phyloP scores from a whole-genome alignment of 2,113 vertebrate species.

The Mirza zaza region DNA sequence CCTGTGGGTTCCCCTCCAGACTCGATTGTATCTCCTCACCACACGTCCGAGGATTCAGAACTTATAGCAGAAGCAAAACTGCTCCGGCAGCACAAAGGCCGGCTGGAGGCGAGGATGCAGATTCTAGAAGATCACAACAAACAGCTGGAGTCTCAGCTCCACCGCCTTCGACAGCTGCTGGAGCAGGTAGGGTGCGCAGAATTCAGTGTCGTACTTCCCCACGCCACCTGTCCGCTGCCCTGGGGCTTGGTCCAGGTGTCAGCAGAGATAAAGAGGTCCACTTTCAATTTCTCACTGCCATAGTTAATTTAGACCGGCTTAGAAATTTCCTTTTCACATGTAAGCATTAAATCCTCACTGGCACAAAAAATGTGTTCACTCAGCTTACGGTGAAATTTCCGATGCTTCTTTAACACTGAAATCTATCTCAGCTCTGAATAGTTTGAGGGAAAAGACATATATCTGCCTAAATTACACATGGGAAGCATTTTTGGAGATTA shows the following conservation, averaged over 20 bases:
- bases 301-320: neutral
- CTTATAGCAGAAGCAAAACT: constrained; percentile 92
- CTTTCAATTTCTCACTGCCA: neutral
- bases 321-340: neutral
- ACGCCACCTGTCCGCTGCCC: accelerated
- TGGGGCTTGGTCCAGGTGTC: neutral
- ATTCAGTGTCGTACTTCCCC: accelerated
- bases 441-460: neutral
- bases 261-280: too few relatives aligned
- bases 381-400: neutral
- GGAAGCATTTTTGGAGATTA: neutral
- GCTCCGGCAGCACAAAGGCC: constrained; percentile 96
- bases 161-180: constrained; percentile 94
- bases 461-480: neutral
- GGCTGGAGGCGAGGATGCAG: constrained; percentile 97
- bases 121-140: constrained; percentile 99
- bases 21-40: constrained; percentile 80
- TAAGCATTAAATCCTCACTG: neutral
- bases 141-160: constrained; percentile 97
- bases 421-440: neutral
- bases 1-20: constrained; percentile 87
- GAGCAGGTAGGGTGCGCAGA: constrained; percentile 89
- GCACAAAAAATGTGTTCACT: neutral
- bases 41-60: constrained; percentile 90
- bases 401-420: neutral